phyloP scores from a whole-genome alignment of 2,797 vertebrate genomes.

The Urosaurus nigricauda region DNA sequence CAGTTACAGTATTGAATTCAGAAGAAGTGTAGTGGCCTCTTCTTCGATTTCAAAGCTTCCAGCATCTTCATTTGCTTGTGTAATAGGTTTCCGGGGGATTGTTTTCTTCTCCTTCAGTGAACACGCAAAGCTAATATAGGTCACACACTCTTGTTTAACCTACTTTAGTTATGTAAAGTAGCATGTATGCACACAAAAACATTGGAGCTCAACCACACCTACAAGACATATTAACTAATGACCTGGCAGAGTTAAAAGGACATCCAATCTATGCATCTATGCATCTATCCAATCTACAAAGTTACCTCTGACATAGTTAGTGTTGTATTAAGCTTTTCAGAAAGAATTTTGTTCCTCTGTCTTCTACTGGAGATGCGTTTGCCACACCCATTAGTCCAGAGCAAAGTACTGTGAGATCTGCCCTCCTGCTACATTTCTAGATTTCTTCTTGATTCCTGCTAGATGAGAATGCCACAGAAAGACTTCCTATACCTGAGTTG shows the following conservation, averaged over 20 bases:
- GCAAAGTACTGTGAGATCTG: no score
- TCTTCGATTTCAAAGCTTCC: neutral
- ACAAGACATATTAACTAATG: conserved; percentile 19
- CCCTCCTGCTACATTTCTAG: no score
- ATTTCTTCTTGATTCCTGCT: no score
- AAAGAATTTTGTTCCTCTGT: neutral
- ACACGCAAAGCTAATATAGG: neutral
- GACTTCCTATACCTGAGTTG: no score
- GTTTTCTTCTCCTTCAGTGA: conserved; percentile 3
- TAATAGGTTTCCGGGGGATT: conserved; percentile 21
- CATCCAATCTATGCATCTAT: neutral
- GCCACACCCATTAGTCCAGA: no score
- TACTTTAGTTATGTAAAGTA: conserved; percentile 29
- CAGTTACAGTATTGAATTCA: conserved; percentile 4
- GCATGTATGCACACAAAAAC: neutral
- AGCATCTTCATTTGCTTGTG: conserved; percentile 23
- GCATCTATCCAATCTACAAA: no score
- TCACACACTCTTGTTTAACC: conserved; percentile 23
- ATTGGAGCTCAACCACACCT: conserved; percentile 10
- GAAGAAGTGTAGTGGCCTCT: neutral
- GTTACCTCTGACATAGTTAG: neutral
- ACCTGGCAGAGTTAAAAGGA: neutral
- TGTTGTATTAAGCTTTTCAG: neutral
- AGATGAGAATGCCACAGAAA: no score
- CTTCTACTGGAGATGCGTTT: no score